A percentile compares a stretch with the other conserved stretches of the same genome.
Conservation (phyloP, 2,888 invertebrate species). For the Junonia oenone region DNA sequence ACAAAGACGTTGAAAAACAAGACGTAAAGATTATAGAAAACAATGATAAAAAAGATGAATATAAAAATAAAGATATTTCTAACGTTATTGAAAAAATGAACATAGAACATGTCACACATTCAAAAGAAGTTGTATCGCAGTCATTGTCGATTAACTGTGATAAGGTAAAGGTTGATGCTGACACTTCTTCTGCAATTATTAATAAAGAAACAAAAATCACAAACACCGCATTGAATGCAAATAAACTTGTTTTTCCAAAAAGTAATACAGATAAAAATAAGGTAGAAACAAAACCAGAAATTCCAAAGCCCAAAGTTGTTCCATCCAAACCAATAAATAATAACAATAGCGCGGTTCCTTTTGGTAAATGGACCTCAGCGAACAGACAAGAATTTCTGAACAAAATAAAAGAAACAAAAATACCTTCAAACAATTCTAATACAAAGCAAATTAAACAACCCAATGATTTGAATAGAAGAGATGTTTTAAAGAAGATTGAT, state of each 20-base stretch:
- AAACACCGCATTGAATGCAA: not conserved
- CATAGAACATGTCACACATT: not conserved
- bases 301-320: slow-evolving; percentile 25
- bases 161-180: not conserved
- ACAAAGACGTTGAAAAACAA: not conserved
- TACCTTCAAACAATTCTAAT: slow-evolving; percentile 47
- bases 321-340: slow-evolving; percentile 48
- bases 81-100: not conserved
- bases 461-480: slow-evolving; percentile 68
- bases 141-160: not conserved
- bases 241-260: slow-evolving; percentile 1
- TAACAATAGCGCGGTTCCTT: slow-evolving; percentile 61
- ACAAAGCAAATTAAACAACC: slow-evolving; percentile 68
- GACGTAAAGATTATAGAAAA: not conserved
- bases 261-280: not conserved
- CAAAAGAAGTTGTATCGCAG: not conserved
- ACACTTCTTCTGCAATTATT: not conserved
- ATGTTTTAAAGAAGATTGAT: slow-evolving; percentile 66
- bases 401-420: slow-evolving; percentile 63
- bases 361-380: slow-evolving; percentile 71
- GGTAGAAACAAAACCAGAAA: slow-evolving; percentile 25
- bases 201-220: not conserved
- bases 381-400: slow-evolving; percentile 67
- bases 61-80: not conserved
- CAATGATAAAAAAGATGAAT: not conserved